Evolutionary conservation across 2,113 vertebrate species (phyloP).

Genomic region (Macaca nemestrina): DNA sequence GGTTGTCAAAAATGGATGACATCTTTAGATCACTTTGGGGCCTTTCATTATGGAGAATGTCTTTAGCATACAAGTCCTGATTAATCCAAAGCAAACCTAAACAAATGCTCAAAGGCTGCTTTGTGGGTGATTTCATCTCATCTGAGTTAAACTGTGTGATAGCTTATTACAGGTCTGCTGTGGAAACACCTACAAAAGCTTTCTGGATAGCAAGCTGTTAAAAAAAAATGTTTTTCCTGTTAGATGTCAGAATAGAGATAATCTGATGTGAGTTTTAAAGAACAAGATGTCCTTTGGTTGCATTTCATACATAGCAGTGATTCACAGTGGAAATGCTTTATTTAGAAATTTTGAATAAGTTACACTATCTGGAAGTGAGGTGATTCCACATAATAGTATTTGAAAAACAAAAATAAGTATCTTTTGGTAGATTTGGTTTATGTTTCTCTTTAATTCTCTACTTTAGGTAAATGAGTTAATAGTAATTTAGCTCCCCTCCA

Average conservation of each 20-base stretch:
- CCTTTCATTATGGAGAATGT: not conserved
- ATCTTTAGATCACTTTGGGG: not conserved
- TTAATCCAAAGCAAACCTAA: constrained; percentile 15
- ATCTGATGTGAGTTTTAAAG: not conserved
- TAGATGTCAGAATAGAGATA: constrained; percentile 9
- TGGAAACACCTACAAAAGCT: not conserved
- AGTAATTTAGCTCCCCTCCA: not conserved
- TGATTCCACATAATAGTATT: not conserved
- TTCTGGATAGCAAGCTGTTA: constrained; percentile 7
- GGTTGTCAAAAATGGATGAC: not conserved
- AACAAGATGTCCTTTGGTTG: not conserved
- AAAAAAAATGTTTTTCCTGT: accelerated
- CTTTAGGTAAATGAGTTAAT: not conserved
- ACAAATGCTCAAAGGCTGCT: accelerated
- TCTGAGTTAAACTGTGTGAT: not conserved
- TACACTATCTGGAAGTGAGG: not conserved
- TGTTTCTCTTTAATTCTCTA: not conserved
- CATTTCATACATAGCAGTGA: not conserved
- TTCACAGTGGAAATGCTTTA: not conserved
- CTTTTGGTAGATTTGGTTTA: not conserved
- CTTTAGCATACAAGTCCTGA: not conserved
- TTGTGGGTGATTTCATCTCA: not conserved
- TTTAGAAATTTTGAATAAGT: not conserved
- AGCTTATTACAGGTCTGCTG: not conserved
- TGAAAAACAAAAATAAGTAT: not conserved